Evolutionary conservation across 2,888 invertebrate genomes (phyloP).

Genomic region (Amblyjoppa proteus): DNA sequence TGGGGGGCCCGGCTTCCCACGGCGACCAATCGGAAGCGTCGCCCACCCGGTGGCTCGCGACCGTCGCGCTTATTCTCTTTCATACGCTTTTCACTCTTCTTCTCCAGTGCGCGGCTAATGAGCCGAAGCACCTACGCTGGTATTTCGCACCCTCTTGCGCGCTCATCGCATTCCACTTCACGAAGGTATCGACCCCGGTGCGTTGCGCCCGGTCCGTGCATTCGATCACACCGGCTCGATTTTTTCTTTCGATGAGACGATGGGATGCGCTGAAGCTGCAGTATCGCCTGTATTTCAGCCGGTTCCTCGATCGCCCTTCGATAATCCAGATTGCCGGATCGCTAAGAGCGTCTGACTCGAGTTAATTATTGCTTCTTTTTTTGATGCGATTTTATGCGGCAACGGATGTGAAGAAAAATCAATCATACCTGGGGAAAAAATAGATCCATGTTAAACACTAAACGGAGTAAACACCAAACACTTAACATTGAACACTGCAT

Average conservation of each 20-base stretch:
- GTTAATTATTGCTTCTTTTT: no score
- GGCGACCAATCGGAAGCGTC: slow-evolving; percentile 64
- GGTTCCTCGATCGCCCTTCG: no score
- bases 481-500: no score
- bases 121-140: slow-evolving; percentile 24
- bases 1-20: slow-evolving; percentile 58
- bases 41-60: slow-evolving; percentile 54
- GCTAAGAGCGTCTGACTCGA: no score
- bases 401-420: no score
- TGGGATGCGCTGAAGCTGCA: neutral
- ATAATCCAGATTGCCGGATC: no score
- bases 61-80: slow-evolving; percentile 38
- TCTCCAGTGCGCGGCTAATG: slow-evolving; percentile 23
- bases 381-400: no score
- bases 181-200: slow-evolving; percentile 16
- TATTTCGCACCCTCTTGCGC: slow-evolving; percentile 32
- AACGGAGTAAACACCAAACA: no score
- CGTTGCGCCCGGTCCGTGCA: neutral
- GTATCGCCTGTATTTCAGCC: neutral
- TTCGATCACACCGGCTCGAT: neutral
- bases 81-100: slow-evolving; percentile 22
- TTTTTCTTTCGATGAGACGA: neutral
- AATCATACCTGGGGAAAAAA: no score
- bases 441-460: no score
- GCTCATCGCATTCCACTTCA: slow-evolving; percentile 29